Base-by-base conservation (phyloP, 2,113 vertebrate genomes). In the Copsychus sechellarum region DNA sequence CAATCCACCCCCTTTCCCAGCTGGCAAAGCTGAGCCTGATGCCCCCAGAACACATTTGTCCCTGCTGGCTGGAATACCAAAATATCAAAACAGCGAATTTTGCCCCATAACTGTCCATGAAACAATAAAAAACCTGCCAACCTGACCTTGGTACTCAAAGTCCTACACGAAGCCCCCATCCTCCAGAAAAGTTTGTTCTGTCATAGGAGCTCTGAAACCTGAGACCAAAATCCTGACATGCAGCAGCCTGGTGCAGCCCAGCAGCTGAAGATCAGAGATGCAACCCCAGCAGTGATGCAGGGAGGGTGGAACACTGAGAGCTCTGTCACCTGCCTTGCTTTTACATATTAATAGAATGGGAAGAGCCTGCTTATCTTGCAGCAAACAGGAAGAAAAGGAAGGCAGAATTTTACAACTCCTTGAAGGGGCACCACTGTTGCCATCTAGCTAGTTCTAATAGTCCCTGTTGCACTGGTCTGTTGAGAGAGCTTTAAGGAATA, bases 1-100 rank as follows among this genome's bases (percentile, higher is more conserved):
- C 38, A 60, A 45, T 58, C 8, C 53, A 9, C 6, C 43, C 24
- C 33, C 25, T 43, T 47, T 26, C 43, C 26, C 33, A 28, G 4
- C 0, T 36, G 33, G 18, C 33, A 43, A 67, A 36, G 45, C 53
- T 36, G 43, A 31, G 7, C 72, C 36, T 67, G 45, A 12, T 26
- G 18, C 22, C 14, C 14, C 36, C 33, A 51, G 26, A 22, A 58
- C 26, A 23, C 1, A 0, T 1, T 4, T 40, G 6, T 29, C 15
- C 28, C 28, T 47, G 14, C 42, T 48, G 72, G 14, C 33, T 77
- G 54, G 26, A 60, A 51, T 11, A 31, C 7, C 6, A 54, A 43
- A 16, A 58, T 24, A 51, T 4, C 31, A 18, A 50, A 71, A 62
- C 45, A 33, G 6, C 15, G 5, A n/a, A 29, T 67, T 50, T 26